A percentile compares a stretch with the other conserved stretches of the same genome.
Evolutionary conservation across 1,140 invertebrate genomes (phyloP).

Genomic region (Micrasema longulum): DNA sequence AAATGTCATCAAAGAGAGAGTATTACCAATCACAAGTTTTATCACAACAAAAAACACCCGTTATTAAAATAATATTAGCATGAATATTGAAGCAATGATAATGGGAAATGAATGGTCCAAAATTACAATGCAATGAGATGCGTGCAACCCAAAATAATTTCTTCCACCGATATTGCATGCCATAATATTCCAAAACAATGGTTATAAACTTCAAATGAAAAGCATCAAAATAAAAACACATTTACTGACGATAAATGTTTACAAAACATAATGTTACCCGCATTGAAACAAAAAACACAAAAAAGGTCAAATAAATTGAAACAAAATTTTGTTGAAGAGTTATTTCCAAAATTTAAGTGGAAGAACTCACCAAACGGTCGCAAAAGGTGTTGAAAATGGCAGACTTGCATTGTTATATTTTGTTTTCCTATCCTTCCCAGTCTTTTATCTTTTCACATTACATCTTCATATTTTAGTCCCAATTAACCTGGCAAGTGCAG

Average conservation of each 20-base stretch:
- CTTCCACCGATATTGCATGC: slow-evolving; percentile 7
- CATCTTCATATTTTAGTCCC: slow-evolving; percentile 41
- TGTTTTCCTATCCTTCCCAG: slow-evolving; percentile 32
- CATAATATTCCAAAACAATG: background rate
- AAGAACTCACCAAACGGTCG: slow-evolving; percentile 67
- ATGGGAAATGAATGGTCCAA: background rate
- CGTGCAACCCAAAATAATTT: slow-evolving; percentile 2
- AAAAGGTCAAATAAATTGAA: background rate
- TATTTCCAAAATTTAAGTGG: slow-evolving; percentile 43
- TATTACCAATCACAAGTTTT: too few species aligned
- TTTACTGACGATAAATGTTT: background rate
- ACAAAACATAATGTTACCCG: background rate
- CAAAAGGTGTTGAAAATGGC: slow-evolving; percentile 69
- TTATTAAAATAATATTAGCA: too few species aligned
- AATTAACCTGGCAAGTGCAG: slow-evolving; percentile 34
- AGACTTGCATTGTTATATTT: slow-evolving; percentile 66
- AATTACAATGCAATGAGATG: slow-evolving; percentile 1
- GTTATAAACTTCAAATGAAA: background rate
- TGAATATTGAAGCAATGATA: too few species aligned
- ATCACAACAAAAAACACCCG: too few species aligned
- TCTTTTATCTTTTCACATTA: slow-evolving; percentile 42
- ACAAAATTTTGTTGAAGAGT: slow-evolving; percentile 20
- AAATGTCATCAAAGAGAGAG: too few species aligned
- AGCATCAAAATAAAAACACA: slow-evolving; percentile 5
- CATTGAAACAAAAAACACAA: background rate